Base-by-base conservation (phyloP, 37 sponge, comb jelly and placozoan genomes). In the Beroe forskalii region DNA sequence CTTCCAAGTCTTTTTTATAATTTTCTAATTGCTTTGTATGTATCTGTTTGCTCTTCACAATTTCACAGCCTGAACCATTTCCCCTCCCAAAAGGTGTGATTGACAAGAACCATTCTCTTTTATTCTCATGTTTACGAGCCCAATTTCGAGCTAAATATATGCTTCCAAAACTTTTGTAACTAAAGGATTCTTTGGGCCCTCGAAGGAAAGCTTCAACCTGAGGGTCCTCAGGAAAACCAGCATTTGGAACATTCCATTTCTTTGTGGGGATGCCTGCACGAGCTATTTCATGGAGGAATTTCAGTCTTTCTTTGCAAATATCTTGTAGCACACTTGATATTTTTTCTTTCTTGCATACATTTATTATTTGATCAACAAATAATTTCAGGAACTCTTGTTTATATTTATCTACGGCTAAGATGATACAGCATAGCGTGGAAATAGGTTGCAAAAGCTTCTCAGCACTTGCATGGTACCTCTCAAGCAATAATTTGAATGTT, bases 181-280 rank as follows among this genome's bases (percentile, higher is more conserved):
- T 30, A 63, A n/a, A 63, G 28, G 25, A n/a, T 30, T 63, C 2
- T 6, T 63, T 63, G 9, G 66, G 66, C 6, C 66, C 66, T 63
- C 66, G 20, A 63, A 63, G 66, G 25, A 63, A 63, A n/a, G 66
- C 66, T 63, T 63, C 66, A 63, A 63, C 66, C 3, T 63, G 28
- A 20, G 66, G 25, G n/a, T n/a, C 20, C 66, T 20, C 24, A 63
- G 66, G n/a, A 8, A 63, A 3, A 63, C 20, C n/a, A 63, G 66
- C 66, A 20, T 63, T 63, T 20, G 66, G 66, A 27, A 27, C 28
- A 20, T 63, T 24, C 66, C 66, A 63, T 24, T 63, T 63, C 66
- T 27, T 63, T 63, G 4, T 30, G 6, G 66, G 66, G 3, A 27
- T 30, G 6, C 9, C 66, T 63, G 20, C 25, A 20, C 66, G 4